phyloP scores from a whole-genome alignment of 2,888 invertebrate species.

The Thereva nobilitata region DNA sequence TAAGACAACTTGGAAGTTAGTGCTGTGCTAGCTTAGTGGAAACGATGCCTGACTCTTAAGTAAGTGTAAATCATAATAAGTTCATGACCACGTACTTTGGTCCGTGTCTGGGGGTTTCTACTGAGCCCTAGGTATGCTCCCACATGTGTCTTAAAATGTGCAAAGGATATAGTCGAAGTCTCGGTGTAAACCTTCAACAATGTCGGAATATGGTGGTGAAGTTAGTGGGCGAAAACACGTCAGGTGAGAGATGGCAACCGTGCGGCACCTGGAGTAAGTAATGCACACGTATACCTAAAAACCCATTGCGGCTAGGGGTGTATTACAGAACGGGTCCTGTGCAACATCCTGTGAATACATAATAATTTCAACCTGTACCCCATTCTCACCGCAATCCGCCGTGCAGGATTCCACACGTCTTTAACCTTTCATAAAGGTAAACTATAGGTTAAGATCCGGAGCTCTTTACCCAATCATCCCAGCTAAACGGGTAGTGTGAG shows the following conservation, averaged over 20 bases:
- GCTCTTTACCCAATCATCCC: background rate
- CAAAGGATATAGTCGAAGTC: too few relatives aligned
- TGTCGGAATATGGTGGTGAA: too few relatives aligned
- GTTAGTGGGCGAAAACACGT: too few relatives aligned
- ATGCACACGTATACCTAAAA: background rate
- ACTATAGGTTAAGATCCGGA: too few relatives aligned
- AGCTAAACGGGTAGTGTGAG: too few relatives aligned
- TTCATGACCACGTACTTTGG: slow-evolving; percentile 35
- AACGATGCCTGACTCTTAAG: slow-evolving; percentile 34
- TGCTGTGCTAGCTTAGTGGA: slow-evolving; percentile 14
- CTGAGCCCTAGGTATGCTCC: background rate
- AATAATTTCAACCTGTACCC: slow-evolving; percentile 13
- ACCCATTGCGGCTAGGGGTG: slow-evolving; percentile 3
- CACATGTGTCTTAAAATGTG: background rate
- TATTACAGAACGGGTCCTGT: slow-evolving; percentile 23
- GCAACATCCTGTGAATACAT: slow-evolving; percentile 32
- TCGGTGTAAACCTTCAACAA: too few relatives aligned
- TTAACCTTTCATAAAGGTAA: too few relatives aligned
- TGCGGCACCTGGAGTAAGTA: background rate
- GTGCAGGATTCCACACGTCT: too few relatives aligned
- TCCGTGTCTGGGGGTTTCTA: slow-evolving; percentile 4
- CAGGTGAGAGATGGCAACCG: too few relatives aligned
- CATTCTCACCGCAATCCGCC: background rate
- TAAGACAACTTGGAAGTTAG: slow-evolving; percentile 39
- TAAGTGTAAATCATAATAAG: slow-evolving; percentile 39